Conservation (phyloP, 2,113 vertebrate species). For the Ciconia stormi region DNA sequence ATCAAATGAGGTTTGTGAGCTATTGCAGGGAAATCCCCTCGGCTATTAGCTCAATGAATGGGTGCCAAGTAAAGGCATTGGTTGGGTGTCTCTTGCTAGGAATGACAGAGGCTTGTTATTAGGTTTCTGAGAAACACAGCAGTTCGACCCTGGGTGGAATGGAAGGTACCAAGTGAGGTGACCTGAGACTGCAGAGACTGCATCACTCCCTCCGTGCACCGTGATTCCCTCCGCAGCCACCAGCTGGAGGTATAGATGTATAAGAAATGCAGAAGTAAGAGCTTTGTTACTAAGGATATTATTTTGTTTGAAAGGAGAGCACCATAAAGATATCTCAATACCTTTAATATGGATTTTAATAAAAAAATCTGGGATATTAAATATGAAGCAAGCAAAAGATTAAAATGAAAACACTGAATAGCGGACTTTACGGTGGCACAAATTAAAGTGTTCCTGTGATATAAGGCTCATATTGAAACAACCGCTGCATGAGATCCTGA, state of each 20-base stretch:
- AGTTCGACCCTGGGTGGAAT: background rate
- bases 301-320: background rate
- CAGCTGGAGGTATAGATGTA: background rate
- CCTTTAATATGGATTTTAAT: constrained; percentile 52
- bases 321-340: background rate
- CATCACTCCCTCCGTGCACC: accelerated
- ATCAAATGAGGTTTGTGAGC: background rate
- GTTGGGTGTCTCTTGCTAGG: background rate
- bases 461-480: background rate
- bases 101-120: background rate
- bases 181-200: background rate
- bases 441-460: background rate
- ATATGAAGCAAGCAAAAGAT: constrained; percentile 13
- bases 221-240: background rate
- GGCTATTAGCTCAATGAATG: background rate
- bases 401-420: background rate
- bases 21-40: background rate
- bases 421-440: background rate
- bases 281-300: background rate
- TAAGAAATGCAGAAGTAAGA: background rate
- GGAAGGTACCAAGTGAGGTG: background rate
- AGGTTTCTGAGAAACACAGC: background rate
- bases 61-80: background rate
- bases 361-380: constrained; percentile 28
- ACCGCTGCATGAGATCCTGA: background rate